phyloP scores from a whole-genome alignment of 2,888 invertebrate genomes.

The Macaria notata region DNA sequence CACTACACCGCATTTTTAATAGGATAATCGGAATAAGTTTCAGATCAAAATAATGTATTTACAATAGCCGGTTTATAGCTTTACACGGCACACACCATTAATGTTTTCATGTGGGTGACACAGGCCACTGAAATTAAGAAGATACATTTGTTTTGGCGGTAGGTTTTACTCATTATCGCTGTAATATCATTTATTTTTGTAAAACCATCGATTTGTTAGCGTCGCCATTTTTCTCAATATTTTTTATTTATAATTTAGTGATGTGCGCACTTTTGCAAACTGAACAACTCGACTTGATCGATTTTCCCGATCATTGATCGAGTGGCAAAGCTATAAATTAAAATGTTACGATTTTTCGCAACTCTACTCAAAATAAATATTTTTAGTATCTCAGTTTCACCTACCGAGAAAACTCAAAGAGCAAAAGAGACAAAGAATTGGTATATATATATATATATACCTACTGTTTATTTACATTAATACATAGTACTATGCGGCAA shows the following conservation, averaged over 20 bases:
- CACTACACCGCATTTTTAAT: slow-evolving; percentile 61
- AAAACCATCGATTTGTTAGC: slow-evolving; percentile 8
- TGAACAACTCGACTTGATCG: no score
- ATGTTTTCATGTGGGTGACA: neutral
- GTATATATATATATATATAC: no score
- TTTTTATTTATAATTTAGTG: neutral
- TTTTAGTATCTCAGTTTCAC: no score
- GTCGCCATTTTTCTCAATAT: slow-evolving; percentile 12
- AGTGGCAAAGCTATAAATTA: no score
- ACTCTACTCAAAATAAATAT: no score
- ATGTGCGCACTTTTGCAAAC: no score
- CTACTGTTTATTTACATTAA: neutral
- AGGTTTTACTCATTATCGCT: slow-evolving; percentile 5
- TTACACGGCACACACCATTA: neutral
- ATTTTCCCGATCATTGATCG: no score
- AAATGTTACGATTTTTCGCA: no score
- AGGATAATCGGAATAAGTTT: slow-evolving; percentile 5
- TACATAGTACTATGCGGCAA: neutral
- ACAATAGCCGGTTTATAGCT: neutral
- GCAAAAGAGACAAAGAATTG: neutral
- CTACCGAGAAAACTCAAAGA: neutral
- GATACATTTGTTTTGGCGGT: neutral
- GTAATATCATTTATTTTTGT: neutral
- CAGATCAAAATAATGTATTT: neutral
- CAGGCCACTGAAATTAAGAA: neutral